These are phyloP conservation scores for Chymomyza procnemis DNA, from an alignment of 2,888 invertebrate genomes.

Conservation along the genomic window DNA sequence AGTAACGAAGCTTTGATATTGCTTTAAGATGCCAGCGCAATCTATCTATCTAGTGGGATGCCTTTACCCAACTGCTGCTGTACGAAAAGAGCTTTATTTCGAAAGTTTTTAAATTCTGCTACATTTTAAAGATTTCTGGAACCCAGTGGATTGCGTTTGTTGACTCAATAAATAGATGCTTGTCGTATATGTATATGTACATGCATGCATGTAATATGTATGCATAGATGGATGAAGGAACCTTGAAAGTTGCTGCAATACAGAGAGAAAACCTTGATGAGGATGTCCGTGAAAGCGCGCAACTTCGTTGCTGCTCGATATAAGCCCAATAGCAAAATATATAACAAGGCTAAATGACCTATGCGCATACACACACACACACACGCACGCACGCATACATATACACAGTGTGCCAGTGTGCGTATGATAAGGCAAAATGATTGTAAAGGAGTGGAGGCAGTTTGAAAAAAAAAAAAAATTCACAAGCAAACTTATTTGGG, in stretches of 20 bases:
- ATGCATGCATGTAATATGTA: not conserved
- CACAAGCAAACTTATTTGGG: constrained; percentile 29
- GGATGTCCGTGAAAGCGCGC: constrained; percentile 40
- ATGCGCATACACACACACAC: constrained; percentile 12
- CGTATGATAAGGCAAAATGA: not conserved
- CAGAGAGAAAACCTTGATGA: constrained; percentile 34
- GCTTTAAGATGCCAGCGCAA: too few relatives aligned
- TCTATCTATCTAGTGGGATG: too few relatives aligned
- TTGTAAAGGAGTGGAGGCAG: not conserved
- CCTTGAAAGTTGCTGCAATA: constrained; percentile 11
- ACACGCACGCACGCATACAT: not conserved
- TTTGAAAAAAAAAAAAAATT: not conserved
- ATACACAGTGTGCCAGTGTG: too few relatives aligned
- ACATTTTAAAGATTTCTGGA: too few relatives aligned
- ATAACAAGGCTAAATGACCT: not conserved
- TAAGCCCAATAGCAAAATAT: not conserved
- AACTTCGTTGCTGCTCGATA: not conserved
- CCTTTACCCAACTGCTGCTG: too few relatives aligned
- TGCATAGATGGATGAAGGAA: constrained; percentile 18
- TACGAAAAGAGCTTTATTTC: too few relatives aligned
- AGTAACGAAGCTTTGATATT: too few relatives aligned
- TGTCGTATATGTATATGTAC: too few relatives aligned
- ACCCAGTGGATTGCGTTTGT: too few relatives aligned
- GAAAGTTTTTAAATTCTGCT: too few relatives aligned
- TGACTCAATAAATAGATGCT: too few relatives aligned